Evolutionary conservation across 30 jellyfish, hydroid and myxozoan species (phyloP).

Genomic region (Cassiopea andromeda): DNA sequence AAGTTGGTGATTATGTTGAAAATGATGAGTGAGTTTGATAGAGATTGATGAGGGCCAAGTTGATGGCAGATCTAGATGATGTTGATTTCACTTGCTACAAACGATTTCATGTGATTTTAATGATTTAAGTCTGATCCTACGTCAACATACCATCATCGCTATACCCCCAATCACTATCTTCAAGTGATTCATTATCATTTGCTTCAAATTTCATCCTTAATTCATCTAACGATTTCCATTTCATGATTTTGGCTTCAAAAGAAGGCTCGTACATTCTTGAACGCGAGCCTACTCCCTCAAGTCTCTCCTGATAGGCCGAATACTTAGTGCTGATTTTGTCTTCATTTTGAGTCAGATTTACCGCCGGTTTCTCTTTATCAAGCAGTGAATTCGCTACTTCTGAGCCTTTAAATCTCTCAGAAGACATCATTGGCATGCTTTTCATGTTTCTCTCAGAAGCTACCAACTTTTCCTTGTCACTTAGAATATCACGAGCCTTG

Average conservation of each 20-base stretch:
- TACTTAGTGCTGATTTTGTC: not conserved
- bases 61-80: not conserved
- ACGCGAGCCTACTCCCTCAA: constrained; percentile 8
- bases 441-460: not conserved
- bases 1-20: not conserved
- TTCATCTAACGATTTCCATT: constrained; percentile 33
- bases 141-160: constrained; percentile 2
- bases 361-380: not conserved
- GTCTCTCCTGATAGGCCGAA: constrained; percentile 23
- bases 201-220: constrained; percentile 28
- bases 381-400: not conserved
- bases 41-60: not conserved
- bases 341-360: not conserved
- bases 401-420: not conserved
- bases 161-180: not conserved
- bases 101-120: too few relatives aligned
- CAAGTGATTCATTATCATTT: constrained; percentile 14
- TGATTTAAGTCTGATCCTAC: not conserved
- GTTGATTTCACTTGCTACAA: too few relatives aligned
- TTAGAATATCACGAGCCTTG: not conserved
- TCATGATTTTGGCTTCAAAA: constrained; percentile 13
- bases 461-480: not conserved
- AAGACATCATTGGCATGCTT: not conserved
- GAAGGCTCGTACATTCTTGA: constrained; percentile 16
- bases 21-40: not conserved